Percentiles rank a stretch among this genome's conserved stretches.
phyloP scores from a whole-genome alignment of 2,113 vertebrate genomes.

The Halichoeres trimaculatus region DNA sequence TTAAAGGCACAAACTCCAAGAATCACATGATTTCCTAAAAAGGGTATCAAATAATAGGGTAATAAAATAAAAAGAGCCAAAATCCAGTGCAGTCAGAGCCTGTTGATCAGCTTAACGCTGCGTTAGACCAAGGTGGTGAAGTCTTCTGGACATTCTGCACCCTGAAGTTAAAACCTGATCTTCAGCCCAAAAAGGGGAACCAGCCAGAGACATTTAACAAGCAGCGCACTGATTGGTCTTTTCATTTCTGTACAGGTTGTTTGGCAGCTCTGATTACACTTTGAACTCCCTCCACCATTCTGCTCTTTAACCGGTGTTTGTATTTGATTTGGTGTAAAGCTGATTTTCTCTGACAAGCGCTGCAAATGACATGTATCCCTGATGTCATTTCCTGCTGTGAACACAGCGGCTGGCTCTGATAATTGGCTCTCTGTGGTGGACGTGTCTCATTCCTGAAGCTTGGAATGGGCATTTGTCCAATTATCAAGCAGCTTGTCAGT shows the following conservation, averaged over 20 bases:
- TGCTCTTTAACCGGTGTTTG: constrained; percentile 70
- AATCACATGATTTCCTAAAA: too few species aligned
- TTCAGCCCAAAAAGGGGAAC: neutral
- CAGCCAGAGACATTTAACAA: neutral
- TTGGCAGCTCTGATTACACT: constrained; percentile 77
- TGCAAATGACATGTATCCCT: constrained; percentile 71
- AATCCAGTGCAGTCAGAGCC: too few species aligned
- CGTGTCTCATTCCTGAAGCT: constrained; percentile 67
- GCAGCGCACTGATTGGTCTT: constrained; percentile 14
- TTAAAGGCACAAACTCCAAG: too few species aligned
- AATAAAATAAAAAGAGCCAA: too few species aligned
- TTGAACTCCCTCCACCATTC: constrained; percentile 58
- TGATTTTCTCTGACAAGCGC: constrained; percentile 75
- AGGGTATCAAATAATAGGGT: too few species aligned
- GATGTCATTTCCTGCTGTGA: constrained; percentile 81
- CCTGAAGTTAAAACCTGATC: too few species aligned
- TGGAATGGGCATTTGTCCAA: constrained; percentile 76
- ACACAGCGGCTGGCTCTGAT: constrained; percentile 73
- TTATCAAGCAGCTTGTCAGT: constrained; percentile 81
- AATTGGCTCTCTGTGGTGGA: constrained; percentile 74
- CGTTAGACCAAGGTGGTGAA: too few species aligned
- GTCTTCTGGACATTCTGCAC: too few species aligned
- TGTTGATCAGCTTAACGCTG: too few species aligned
- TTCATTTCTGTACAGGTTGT: constrained; percentile 39
- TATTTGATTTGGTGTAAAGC: constrained; percentile 64